Evolutionary conservation across 2,113 vertebrate genomes (phyloP).

Genomic region (Phoxinus phoxinus): DNA sequence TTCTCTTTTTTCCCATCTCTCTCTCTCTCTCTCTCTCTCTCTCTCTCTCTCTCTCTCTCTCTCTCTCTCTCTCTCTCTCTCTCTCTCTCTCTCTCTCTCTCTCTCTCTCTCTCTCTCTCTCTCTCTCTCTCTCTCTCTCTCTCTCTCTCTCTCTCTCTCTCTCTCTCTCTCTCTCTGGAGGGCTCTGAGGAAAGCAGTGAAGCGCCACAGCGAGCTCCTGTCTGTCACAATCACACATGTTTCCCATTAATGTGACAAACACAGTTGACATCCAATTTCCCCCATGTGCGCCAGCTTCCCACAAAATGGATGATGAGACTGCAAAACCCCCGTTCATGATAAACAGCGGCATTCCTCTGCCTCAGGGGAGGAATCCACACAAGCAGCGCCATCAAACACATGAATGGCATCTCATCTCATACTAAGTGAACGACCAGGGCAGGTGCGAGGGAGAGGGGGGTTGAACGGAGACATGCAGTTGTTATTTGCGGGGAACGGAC

Average conservation of each 20-base stretch:
- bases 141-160: conserved; percentile 13
- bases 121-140: background rate
- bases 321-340: conserved; percentile 45
- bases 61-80: conserved; percentile 2
- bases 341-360: conserved; percentile 52
- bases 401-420: conserved; percentile 68
- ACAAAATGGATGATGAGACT: conserved; percentile 58
- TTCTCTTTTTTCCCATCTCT: background rate
- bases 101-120: background rate
- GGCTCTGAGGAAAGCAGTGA: conserved; percentile 46
- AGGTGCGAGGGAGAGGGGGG: background rate
- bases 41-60: background rate
- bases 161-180: conserved; percentile 34
- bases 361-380: conserved; percentile 62
- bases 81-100: conserved; percentile 10
- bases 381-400: conserved; percentile 65
- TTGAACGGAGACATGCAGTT: conserved; percentile 14
- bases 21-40: background rate
- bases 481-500: background rate
- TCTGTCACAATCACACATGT: conserved; percentile 71
- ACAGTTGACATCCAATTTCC: conserved; percentile 66
- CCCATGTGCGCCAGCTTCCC: conserved; percentile 43
- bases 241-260: conserved; percentile 72
- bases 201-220: conserved; percentile 59
- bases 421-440: conserved; percentile 60